phyloP scores from a whole-genome alignment of 2,888 invertebrate genomes.

The Taenaris catops region DNA sequence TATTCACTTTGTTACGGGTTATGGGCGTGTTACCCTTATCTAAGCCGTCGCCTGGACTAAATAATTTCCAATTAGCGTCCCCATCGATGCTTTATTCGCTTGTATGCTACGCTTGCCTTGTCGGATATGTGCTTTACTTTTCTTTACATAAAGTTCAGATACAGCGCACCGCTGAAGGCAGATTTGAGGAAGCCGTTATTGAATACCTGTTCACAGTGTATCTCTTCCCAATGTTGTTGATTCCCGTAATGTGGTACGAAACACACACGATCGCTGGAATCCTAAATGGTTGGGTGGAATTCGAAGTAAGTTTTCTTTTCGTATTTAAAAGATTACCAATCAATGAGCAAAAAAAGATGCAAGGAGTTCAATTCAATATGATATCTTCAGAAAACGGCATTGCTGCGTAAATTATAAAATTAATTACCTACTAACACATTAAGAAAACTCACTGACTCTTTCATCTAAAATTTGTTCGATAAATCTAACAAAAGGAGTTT shows the following conservation, averaged over 20 bases:
- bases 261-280: constrained; percentile 81
- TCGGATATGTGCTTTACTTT: constrained; percentile 80
- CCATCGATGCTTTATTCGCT: constrained; percentile 81
- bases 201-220: constrained; percentile 87
- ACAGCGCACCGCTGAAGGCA: constrained; percentile 80
- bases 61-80: constrained; percentile 68
- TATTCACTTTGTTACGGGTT: constrained; percentile 58
- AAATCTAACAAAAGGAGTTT: no score
- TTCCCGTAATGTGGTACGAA: constrained; percentile 85
- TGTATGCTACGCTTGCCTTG: constrained; percentile 63
- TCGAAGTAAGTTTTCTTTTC: constrained; percentile 81
- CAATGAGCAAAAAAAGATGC: no score
- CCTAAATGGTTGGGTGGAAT: constrained; percentile 83
- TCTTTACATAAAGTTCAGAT: constrained; percentile 82
- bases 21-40: constrained; percentile 83
- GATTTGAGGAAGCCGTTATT: constrained; percentile 87
- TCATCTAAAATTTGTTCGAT: no score
- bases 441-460: no score
- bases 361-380: no score
- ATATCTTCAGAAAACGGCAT: no score
- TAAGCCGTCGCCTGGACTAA: constrained; percentile 64
- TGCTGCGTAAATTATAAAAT: no score
- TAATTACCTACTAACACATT: no score
- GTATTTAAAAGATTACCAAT: no score
- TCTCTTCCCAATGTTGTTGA: constrained; percentile 81